Evolutionary conservation across 2,113 vertebrate genomes (phyloP), one percentile per base, ranked within the genome.

Genomic region (Erpornis zantholeuca): DNA sequence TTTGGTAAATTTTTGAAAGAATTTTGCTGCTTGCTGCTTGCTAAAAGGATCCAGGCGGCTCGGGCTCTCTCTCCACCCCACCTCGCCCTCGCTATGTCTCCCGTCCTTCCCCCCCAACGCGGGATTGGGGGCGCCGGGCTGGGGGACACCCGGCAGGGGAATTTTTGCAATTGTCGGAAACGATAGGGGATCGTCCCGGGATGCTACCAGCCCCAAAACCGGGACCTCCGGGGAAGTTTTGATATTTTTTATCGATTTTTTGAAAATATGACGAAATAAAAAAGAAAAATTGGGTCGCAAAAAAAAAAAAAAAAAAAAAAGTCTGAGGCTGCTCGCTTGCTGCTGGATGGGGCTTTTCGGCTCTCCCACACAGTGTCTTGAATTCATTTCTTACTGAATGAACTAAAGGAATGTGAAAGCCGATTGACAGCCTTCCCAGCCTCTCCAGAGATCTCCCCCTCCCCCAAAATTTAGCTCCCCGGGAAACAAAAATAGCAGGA

Each of bases 201-300:
- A 72, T 98, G 97, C 98, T 98, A 95, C 95, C 90, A 91, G 61
- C 91, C 82, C 76, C 86, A 98, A 98, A 82, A 98, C 91, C 66
- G 78, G 36, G 53, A 78, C 59, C 61, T 69, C 33, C n/a, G 86
- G 88, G 70, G 98, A 97, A 96, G 98, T 98, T 98, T 97, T 98
- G 96, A 86, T 99, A 99, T 99, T 99, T 99, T 98, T 98, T 69
- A 98, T 98, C 96, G 98, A 99, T 99, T 99, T 99, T 99, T 98
- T 99, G 98, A 99, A 99, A 99, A 99, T 98, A 99, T 99, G 99
- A 99, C 98, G 98, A 99, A 98, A 98, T 98, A 95, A 98, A 97
- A 99, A 98, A 70, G 38, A 94, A 95, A 94, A 84, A 95, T 77
- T 86, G 94, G 64, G 70, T 75, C 81, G 66, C 16, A 90, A 60